These are phyloP conservation scores for Latrodectus hesperus DNA, from an alignment of 2,888 invertebrate species.

Conservation along the genomic window DNA sequence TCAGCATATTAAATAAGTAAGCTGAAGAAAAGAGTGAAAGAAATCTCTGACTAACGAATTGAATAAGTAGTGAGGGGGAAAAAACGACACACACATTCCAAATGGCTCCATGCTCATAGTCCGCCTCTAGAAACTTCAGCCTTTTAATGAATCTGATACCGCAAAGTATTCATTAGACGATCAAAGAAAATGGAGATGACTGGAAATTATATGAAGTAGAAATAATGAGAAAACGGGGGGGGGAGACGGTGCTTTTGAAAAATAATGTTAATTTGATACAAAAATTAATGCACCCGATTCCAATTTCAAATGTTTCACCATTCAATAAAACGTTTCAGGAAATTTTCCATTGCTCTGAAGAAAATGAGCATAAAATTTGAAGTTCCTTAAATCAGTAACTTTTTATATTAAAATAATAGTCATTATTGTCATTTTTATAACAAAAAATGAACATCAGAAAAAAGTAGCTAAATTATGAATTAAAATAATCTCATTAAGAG, in stretches of 20 bases:
- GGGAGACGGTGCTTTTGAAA: neutral
- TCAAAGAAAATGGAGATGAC: neutral
- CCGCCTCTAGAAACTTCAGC: conserved; percentile 11
- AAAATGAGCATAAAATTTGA: neutral
- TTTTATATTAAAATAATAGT: too few species aligned
- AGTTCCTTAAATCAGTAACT: too few species aligned
- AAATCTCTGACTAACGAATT: neutral
- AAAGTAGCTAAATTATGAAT: too few species aligned
- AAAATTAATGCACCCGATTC: neutral
- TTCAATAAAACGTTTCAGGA: neutral
- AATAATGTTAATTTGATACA: neutral
- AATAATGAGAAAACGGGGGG: neutral
- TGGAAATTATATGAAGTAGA: neutral
- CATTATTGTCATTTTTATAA: too few species aligned
- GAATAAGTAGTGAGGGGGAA: neutral
- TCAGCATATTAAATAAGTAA: conserved; percentile 20
- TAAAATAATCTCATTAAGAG: too few species aligned
- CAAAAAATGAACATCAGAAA: too few species aligned
- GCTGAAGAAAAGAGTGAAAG: neutral
- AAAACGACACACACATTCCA: neutral
- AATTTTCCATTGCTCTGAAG: neutral
- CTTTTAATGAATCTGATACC: conserved; percentile 21
- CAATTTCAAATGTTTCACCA: neutral
- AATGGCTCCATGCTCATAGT: conserved; percentile 11
- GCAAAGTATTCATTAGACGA: neutral